phyloP scores from a whole-genome alignment of 2,113 vertebrate species.

The Siniperca knerii region DNA sequence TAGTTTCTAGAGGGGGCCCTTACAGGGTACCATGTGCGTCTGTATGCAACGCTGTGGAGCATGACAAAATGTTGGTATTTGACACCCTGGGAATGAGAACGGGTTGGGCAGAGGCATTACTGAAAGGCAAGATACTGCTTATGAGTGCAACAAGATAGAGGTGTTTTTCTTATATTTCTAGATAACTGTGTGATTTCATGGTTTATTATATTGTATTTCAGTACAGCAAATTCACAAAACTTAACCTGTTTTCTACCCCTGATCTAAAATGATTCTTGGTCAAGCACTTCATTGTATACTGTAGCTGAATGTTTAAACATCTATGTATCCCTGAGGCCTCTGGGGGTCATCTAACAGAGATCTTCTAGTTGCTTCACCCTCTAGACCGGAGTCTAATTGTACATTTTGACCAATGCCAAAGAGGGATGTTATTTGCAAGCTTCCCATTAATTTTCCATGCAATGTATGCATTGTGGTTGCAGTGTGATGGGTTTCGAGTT shows the following conservation, averaged over 20 bases:
- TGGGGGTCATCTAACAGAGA: neutral
- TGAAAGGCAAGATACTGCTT: neutral
- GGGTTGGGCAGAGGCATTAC: neutral
- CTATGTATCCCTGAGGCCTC: neutral
- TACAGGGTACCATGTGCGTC: too few relatives aligned
- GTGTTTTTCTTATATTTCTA: neutral
- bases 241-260: neutral
- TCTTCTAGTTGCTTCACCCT: too few relatives aligned
- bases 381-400: neutral
- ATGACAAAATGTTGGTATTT: too few relatives aligned
- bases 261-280: neutral
- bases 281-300: neutral
- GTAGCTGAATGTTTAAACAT: neutral
- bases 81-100: too few relatives aligned
- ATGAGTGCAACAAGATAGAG: neutral
- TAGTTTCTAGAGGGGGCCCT: too few relatives aligned
- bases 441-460: conserved; percentile 18
- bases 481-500: conserved; percentile 5
- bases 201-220: neutral
- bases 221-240: neutral
- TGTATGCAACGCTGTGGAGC: too few relatives aligned
- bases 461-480: conserved; percentile 1
- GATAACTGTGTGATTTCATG: too few relatives aligned
- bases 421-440: conserved; percentile 15
- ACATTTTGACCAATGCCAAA: neutral